These are phyloP conservation scores for Stictonetta naevosa DNA, from an alignment of 2,113 vertebrate species.

Conservation along the genomic window DNA sequence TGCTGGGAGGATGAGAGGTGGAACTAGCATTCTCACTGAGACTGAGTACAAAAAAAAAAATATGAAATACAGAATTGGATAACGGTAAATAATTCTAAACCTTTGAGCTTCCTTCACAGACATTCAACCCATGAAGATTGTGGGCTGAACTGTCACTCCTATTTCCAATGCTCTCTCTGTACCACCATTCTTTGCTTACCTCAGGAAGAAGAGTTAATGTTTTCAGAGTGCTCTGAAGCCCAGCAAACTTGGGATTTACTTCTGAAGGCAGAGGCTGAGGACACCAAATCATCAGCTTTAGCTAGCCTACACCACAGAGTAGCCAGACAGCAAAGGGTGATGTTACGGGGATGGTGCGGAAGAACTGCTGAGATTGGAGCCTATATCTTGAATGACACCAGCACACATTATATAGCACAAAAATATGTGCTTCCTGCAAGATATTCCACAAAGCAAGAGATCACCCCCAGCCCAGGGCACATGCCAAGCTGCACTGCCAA, in stretches of 20 bases:
- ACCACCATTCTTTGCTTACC: neutral
- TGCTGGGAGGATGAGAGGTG: neutral
- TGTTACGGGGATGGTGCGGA: neutral
- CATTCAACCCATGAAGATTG: neutral
- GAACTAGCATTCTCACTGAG: neutral
- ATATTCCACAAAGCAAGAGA: neutral
- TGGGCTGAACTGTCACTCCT: neutral
- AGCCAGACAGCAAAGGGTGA: neutral
- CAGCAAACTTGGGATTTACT: neutral
- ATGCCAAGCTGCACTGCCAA: neutral
- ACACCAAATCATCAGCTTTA: neutral
- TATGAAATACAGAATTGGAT: neutral
- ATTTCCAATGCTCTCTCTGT: neutral
- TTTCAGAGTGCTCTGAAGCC: neutral
- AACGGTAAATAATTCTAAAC: neutral
- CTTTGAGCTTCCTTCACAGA: neutral
- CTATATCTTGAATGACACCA: neutral
- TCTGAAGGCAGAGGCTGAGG: neutral
- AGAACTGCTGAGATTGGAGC: neutral
- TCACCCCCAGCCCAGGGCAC: too few species aligned
- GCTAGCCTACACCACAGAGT: neutral
- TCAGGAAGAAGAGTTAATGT: neutral
- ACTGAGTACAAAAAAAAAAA: neutral
- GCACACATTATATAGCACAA: neutral
- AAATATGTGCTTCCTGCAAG: neutral